Percentiles rank a stretch among this genome's conserved stretches.
phyloP scores from a whole-genome alignment of 2,113 vertebrate genomes.

The Solenodon paradoxus region DNA sequence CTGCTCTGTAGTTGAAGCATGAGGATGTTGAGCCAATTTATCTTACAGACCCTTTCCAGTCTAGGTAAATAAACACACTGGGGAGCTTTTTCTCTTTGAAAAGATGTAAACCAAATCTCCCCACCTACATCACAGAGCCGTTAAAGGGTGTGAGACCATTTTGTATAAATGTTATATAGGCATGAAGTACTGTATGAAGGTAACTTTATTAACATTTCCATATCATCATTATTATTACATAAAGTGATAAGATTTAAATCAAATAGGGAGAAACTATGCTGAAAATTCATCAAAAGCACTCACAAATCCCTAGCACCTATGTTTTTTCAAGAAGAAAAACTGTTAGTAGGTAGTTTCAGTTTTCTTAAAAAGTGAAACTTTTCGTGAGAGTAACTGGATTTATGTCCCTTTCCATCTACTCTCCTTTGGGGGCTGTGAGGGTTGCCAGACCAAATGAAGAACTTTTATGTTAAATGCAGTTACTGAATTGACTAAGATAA shows the following conservation, averaged over 20 bases:
- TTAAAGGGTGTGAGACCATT: neutral
- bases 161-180: neutral
- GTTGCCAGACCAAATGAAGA: neutral
- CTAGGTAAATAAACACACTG: neutral
- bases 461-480: neutral
- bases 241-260: neutral
- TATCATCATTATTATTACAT: neutral
- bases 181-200: neutral
- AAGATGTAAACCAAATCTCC: neutral
- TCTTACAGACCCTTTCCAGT: neutral
- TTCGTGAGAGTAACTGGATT: neutral
- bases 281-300: neutral
- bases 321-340: neutral
- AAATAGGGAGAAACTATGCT: neutral
- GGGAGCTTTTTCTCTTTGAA: neutral
- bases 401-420: neutral
- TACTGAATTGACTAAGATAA: too few relatives aligned
- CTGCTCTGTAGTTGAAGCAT: neutral
- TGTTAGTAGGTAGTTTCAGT: neutral
- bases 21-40: neutral
- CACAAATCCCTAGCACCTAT: neutral
- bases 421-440: too few relatives aligned
- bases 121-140: neutral
- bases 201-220: neutral
- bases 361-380: neutral